phyloP scores from a whole-genome alignment of 2,113 vertebrate species.

The Chroicocephalus ridibundus region DNA sequence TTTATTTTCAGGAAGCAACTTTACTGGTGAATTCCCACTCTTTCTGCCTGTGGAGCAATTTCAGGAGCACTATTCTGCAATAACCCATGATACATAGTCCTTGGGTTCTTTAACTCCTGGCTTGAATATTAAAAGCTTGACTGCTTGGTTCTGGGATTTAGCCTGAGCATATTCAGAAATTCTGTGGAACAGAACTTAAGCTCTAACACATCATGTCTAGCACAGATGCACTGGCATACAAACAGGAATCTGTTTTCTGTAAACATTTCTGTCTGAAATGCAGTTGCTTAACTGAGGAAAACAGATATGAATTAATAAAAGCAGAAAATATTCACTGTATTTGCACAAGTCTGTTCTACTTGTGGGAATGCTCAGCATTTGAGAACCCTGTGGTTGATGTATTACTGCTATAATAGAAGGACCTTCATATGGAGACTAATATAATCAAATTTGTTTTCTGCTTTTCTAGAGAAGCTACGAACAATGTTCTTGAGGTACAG shows the following conservation, averaged over 20 bases:
- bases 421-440: not conserved
- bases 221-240: not conserved
- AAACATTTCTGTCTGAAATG: slow-evolving; percentile 23
- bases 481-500: not conserved
- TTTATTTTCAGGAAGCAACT: not conserved
- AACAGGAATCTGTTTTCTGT: slow-evolving; percentile 34
- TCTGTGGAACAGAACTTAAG: not conserved
- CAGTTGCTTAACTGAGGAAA: not conserved
- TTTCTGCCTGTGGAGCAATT: not conserved
- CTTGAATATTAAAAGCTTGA: not conserved
- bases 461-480: not conserved
- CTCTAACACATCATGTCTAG: not conserved
- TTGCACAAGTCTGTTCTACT: not conserved
- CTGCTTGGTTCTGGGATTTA: not conserved
- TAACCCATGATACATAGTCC: not conserved
- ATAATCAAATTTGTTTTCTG: not conserved
- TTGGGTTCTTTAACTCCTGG: not conserved
- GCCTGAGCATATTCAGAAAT: not conserved
- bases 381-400: not conserved
- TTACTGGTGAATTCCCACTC: not conserved
- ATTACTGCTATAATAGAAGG: not conserved
- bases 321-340: not conserved
- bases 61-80: not conserved
- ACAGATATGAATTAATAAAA: not conserved
- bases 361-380: not conserved